Conservation (phyloP, 53 echinoderm and acorn worm genomes). For the Luidia sarsii region DNA sequence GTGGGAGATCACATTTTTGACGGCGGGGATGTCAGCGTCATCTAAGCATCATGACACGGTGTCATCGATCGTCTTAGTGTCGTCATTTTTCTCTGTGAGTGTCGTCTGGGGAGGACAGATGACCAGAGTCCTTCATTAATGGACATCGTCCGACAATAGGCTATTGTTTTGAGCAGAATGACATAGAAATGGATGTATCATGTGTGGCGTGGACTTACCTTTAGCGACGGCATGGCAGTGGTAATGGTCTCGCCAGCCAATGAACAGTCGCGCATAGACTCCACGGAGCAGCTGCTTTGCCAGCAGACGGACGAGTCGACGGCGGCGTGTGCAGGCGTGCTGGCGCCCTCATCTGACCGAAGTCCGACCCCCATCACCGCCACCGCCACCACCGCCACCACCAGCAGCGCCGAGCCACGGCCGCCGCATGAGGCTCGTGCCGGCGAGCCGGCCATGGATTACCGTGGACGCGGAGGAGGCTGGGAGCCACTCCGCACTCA, state of each 20-base stretch:
- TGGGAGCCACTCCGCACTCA: constrained; percentile 73
- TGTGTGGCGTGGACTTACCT: constrained; percentile 30
- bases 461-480: constrained; percentile 75
- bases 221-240: constrained; percentile 67
- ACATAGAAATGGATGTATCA: constrained; percentile 17
- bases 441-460: constrained; percentile 71
- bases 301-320: constrained; percentile 47
- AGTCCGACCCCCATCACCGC: constrained; percentile 8
- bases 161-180: constrained; percentile 26
- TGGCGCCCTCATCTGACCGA: constrained; percentile 66
- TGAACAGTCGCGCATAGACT: constrained; percentile 81
- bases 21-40: constrained; percentile 24
- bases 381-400: constrained; percentile 14
- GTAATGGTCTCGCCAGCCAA: constrained; percentile 95
- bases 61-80: neutral
- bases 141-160: neutral
- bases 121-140: neutral
- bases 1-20: constrained; percentile 48
- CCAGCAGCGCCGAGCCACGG: constrained; percentile 30
- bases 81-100: constrained; percentile 15
- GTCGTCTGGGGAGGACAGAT: neutral
- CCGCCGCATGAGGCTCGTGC: constrained; percentile 56
- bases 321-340: constrained; percentile 60
- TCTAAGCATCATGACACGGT: neutral
- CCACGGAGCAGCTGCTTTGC: constrained; percentile 59